A percentile compares a stretch with the other conserved stretches of the same genome.
phyloP scores from a whole-genome alignment of 37 sponge, comb jelly and placozoan genomes.

The Dysidea cf. avara region DNA sequence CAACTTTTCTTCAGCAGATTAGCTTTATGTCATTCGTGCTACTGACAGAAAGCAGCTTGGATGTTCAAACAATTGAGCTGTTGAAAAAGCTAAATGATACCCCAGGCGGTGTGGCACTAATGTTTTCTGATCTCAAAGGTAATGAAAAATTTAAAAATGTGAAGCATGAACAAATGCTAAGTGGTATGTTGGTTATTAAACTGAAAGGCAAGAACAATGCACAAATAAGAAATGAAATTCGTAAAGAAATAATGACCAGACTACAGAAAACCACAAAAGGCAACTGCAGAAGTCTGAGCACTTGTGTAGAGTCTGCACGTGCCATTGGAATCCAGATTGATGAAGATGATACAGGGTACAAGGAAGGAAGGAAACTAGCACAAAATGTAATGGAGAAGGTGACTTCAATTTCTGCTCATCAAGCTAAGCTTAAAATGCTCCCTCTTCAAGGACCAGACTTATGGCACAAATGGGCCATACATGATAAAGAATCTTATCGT shows the following conservation, averaged over 20 bases:
- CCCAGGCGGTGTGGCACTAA: slow-evolving; percentile 6
- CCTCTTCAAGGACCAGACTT: slow-evolving; percentile 19
- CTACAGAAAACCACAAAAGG: background rate
- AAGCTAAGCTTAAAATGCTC: background rate
- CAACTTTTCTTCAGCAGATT: slow-evolving; percentile 6
- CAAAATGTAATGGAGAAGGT: background rate
- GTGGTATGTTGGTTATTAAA: background rate
- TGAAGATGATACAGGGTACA: slow-evolving; percentile 8
- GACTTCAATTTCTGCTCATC: background rate
- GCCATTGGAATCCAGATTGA: slow-evolving; percentile 6
- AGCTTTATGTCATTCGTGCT: slow-evolving; percentile 16
- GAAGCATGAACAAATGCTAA: background rate
- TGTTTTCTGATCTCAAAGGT: background rate
- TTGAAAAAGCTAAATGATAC: background rate
- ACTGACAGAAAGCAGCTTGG: slow-evolving; percentile 10
- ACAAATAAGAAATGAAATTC: background rate
- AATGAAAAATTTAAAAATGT: background rate
- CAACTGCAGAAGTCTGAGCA: background rate
- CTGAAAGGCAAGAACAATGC: background rate
- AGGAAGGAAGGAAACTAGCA: slow-evolving; percentile 5
- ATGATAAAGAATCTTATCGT: slow-evolving; percentile 22
- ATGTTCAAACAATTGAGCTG: background rate
- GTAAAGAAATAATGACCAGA: background rate
- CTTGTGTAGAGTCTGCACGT: background rate
- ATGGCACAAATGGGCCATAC: slow-evolving; percentile 25